Evolutionary conservation across 2,797 vertebrate genomes (phyloP).

Genomic region (Pseudochirops cupreus): DNA sequence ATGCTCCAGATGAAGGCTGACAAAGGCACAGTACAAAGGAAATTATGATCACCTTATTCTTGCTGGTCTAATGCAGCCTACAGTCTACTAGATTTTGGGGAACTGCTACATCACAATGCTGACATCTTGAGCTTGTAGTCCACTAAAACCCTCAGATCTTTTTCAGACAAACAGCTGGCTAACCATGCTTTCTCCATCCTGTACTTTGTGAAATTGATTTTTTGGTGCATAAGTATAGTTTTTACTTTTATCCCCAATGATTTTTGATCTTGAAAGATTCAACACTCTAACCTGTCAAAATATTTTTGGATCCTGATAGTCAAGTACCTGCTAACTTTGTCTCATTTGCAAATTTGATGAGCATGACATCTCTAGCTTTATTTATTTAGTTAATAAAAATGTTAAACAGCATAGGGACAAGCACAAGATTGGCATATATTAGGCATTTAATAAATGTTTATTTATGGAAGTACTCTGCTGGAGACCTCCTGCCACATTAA

Average conservation of each 20-base stretch:
- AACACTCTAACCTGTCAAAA: background rate
- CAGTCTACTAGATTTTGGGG: background rate
- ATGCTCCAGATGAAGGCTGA: background rate
- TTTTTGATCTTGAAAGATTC: background rate
- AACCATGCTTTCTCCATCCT: background rate
- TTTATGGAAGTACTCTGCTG: background rate
- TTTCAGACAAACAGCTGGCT: background rate
- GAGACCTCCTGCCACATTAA: background rate
- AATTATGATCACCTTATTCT: background rate
- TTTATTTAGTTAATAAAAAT: background rate
- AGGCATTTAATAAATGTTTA: background rate
- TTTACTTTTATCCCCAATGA: background rate
- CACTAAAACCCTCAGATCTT: background rate
- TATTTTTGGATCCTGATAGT: background rate
- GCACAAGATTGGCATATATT: background rate
- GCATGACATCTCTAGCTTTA: too few relatives aligned
- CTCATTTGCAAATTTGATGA: background rate
- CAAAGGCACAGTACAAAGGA: background rate
- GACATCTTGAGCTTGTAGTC: background rate
- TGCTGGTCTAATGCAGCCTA: background rate
- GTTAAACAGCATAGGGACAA: background rate
- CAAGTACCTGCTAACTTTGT: background rate
- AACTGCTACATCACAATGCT: background rate
- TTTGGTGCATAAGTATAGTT: background rate
- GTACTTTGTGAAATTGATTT: background rate